phyloP scores from a whole-genome alignment of 1,140 invertebrate species.

The Ceratina japonica region DNA sequence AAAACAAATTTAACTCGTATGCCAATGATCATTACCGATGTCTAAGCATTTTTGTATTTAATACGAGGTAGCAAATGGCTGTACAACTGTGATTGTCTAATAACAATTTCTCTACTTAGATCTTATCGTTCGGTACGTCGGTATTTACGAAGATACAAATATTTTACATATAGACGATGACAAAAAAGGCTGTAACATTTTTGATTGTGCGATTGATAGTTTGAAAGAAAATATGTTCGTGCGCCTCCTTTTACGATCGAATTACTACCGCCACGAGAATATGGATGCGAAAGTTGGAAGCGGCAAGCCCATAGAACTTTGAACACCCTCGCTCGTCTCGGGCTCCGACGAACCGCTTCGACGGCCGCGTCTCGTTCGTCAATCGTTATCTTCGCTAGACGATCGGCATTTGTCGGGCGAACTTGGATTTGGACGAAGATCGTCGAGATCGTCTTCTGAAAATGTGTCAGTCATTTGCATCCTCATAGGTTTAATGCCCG shows the following conservation, averaged over 20 bases:
- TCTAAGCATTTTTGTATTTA: constrained; percentile 60
- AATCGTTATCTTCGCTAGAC: not conserved
- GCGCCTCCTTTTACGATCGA: constrained; percentile 9
- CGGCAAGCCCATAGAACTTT: constrained; percentile 47
- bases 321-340: not conserved
- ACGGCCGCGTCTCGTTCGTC: not conserved
- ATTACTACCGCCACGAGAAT: not conserved
- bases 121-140: constrained; percentile 41
- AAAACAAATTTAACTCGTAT: not conserved
- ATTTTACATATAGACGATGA: constrained; percentile 35
- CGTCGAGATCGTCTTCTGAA: not conserved
- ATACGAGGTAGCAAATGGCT: constrained; percentile 63
- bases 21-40: constrained; percentile 15
- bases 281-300: not conserved
- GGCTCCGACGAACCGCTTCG: no score
- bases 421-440: not conserved
- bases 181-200: constrained; percentile 39
- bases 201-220: constrained; percentile 18
- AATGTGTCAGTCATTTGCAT: constrained; percentile 53
- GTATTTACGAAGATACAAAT: constrained; percentile 40
- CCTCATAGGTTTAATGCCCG: constrained; percentile 40
- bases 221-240: constrained; percentile 2
- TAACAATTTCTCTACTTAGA: constrained; percentile 46
- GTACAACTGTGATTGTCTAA: constrained; percentile 53
- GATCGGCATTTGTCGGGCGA: not conserved